Evolutionary conservation across 2,797 vertebrate genomes (phyloP), one percentile per base, ranked within the genome.

Genomic region (Myotis pilosus): DNA sequence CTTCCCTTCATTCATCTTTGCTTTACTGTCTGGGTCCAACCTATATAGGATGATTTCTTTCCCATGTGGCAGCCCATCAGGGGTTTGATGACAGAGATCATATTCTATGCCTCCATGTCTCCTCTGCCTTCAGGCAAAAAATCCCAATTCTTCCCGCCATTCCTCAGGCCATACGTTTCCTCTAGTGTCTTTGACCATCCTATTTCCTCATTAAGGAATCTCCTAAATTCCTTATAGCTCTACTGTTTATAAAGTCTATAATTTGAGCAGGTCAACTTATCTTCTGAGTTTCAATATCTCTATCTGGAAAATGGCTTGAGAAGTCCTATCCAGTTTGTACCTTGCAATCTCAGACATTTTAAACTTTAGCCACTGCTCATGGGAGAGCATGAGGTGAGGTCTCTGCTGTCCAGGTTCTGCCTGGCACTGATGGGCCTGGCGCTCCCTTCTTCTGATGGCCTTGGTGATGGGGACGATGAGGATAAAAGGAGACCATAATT

Each of bases 151-250:
- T 94, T 75, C 53, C 30, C 69, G 62, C 28, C 13, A 30, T 82
- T 83, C 89, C 80, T 80, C 33, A 81, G 36, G 25, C 33, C 64
- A 60, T 20, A 44, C n/a, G 7, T 71, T 91, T 93, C 85, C 53
- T 66, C n/a, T 82, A 30, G 7, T 30, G 11, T 66, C 60, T 87
- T 80, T 22, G 49, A 36, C 55, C 12, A 75, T 68, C 19, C 1
- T 72, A 20, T 82, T 86, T 95, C 79, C 89, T 95, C 41, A 68
- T 17, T 47, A 41, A 90, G 10, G n/a, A 95, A 78, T 57, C 11
- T 72, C 36, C 15, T 80, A 25, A 90, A 25, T 51, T 74, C 78
- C 3, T 78, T 75, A 62, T 25, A 60, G 28, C 64, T 47, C 36
- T 92, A 60, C 47, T 86, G 28, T 84, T 72, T 93, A 62, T 55